These are phyloP conservation scores for Hypanus sabinus DNA, from an alignment of 2,113 vertebrate genomes.

Conservation along the genomic window DNA sequence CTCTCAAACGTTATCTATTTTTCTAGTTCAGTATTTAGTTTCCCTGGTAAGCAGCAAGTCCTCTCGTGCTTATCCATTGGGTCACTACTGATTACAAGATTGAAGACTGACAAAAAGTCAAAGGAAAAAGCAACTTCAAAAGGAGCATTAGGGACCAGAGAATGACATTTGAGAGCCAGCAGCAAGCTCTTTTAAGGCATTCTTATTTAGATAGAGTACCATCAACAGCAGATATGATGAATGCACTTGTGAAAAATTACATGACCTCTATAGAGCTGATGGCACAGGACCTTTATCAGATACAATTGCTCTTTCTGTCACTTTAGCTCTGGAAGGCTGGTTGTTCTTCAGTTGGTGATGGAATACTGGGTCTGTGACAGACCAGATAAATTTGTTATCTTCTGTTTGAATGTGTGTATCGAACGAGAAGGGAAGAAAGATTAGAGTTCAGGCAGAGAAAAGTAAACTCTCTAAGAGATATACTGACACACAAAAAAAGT, in stretches of 20 bases:
- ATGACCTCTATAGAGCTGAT: not conserved
- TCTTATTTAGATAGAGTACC: not conserved
- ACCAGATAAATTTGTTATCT: constrained; percentile 15
- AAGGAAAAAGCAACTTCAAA: not conserved
- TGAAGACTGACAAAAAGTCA: not conserved
- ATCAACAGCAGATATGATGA: not conserved
- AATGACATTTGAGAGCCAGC: not conserved
- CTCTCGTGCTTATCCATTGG: no score
- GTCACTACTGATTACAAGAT: not conserved
- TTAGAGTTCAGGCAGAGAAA: constrained; percentile 13
- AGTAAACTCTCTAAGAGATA: not conserved
- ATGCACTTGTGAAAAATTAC: not conserved
- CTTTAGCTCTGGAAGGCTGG: not conserved
- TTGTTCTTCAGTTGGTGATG: not conserved
- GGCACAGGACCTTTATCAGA: not conserved
- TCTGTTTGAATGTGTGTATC: not conserved
- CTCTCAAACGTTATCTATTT: not conserved
- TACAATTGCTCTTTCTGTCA: not conserved
- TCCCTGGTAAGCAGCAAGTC: not conserved
- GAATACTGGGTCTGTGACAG: constrained; percentile 22
- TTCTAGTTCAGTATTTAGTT: not conserved
- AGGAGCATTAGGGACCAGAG: not conserved
- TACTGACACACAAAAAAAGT: not conserved
- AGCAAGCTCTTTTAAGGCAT: not conserved
- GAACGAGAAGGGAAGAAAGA: not conserved